These are phyloP conservation scores for Xylocopa sonorina DNA, from an alignment of 1,140 invertebrate genomes.

Conservation along the genomic window DNA sequence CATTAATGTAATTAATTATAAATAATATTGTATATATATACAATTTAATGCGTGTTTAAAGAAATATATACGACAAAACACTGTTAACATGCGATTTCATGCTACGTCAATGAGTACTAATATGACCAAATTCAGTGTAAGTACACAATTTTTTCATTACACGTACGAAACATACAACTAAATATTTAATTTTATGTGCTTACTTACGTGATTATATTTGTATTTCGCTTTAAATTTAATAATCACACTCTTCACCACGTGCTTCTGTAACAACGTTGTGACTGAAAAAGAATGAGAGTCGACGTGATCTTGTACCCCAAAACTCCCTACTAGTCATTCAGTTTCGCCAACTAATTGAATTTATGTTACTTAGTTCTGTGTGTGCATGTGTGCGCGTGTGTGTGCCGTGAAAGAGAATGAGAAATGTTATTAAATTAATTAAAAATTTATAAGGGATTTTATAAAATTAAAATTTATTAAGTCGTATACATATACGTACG, in stretches of 20 bases:
- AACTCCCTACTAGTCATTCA: constrained; percentile 34
- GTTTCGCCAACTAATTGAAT: constrained; percentile 13
- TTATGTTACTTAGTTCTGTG: background rate
- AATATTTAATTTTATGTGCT: background rate
- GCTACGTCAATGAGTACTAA: background rate
- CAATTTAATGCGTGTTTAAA: background rate
- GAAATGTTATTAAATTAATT: background rate
- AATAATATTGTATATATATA: background rate
- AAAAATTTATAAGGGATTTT: background rate
- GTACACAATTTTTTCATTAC: background rate
- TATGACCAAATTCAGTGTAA: background rate
- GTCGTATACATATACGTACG: no score
- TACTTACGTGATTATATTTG: constrained; percentile 69
- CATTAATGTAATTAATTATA: background rate
- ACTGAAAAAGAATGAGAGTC: constrained; percentile 65
- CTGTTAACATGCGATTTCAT: background rate
- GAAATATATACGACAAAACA: background rate
- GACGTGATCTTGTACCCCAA: background rate
- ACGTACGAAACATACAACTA: background rate
- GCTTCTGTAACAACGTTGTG: constrained; percentile 69
- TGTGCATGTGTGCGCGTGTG: no score
- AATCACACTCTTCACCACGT: constrained; percentile 73
- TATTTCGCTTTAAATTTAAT: constrained; percentile 69
- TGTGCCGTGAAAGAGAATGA: background rate
- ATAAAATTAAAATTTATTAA: background rate